Base-by-base conservation (phyloP, 2,888 invertebrate genomes). In the Acronicta psi region DNA sequence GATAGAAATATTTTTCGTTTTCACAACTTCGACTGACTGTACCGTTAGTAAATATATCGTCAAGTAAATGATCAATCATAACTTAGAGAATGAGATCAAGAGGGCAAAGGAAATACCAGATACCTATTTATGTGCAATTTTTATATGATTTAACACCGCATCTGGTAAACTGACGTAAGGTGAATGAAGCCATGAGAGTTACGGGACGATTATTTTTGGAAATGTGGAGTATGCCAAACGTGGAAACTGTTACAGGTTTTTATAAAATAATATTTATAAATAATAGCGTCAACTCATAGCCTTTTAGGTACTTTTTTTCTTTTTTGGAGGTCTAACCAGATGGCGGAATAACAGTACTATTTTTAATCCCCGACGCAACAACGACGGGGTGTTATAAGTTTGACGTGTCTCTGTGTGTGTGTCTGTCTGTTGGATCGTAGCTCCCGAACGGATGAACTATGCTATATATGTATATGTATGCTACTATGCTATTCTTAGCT, bases 101-200 rank as follows among this genome's bases (percentile, higher is more conserved):
- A 85, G 91, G 88, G 81, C 90, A 86, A 71, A 82, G 86, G 87
- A 87, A 85, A 84, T 77, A 65, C 65, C 54, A 69, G 63, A 74
- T 79, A n/a, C n/a, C n/a, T n/a, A 67, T 73, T 68, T 59, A 76
- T 76, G 73, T 63, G 72, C 62, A 78, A 73, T 82, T 81, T 78
- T 79, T 80, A 59, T 72, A 82, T 82, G 75, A 82, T 82, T 84
- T 82, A 84, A 75, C 31, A 41, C 65, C 47, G 46, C 7, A 59
- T 34, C 76, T 68, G 70, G 45, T 40, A 47, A 31, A 29, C 31
- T 55, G 31, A 38, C 46, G 58, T 59, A 41, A 59, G 44, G 46
- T 55, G 59, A 57, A 73, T 65, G 17, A 47, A 45, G 45, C 68
- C 50, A 40, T 44, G 31, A 13, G 34, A 55, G 44, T 55, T 9